Evolutionary conservation across 2,797 vertebrate genomes (phyloP).

Genomic region (Scolopax bukidnonensis): DNA sequence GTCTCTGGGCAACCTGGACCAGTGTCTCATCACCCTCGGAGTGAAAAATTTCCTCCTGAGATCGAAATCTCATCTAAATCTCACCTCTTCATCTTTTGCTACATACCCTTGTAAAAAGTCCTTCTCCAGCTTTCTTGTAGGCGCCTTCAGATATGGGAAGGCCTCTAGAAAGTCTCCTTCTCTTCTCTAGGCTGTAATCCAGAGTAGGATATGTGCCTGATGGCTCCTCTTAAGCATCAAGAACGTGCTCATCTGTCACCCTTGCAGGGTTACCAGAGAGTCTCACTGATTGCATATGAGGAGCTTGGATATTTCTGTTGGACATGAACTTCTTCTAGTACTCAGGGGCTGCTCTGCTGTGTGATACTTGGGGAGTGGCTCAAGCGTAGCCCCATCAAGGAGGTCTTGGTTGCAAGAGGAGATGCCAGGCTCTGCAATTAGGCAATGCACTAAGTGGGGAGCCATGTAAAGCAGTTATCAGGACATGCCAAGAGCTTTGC

Average conservation of each 20-base stretch:
- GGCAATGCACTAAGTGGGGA: background rate
- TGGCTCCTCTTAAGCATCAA: background rate
- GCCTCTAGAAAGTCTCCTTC: background rate
- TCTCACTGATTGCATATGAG: rapidly evolving
- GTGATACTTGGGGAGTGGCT: rapidly evolving
- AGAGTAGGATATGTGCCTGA: background rate
- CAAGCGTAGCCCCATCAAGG: background rate
- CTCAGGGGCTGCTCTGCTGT: background rate
- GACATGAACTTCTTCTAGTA: rapidly evolving
- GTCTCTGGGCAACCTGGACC: background rate
- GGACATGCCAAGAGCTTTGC: background rate
- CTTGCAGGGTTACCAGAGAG: background rate
- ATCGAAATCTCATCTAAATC: background rate
- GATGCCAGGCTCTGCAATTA: background rate
- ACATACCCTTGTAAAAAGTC: background rate
- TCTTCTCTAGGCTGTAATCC: background rate
- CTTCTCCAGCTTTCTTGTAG: background rate
- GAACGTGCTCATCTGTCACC: background rate
- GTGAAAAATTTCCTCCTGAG: background rate
- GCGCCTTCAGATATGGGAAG: background rate
- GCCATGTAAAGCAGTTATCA: background rate
- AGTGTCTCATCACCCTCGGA: background rate
- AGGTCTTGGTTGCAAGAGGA: rapidly evolving
- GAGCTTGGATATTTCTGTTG: rapidly evolving
- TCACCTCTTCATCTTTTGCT: background rate